A percentile compares a stretch with the other conserved stretches of the same genome.
Conservation (phyloP, 2,888 invertebrate species). For the Cataglyphis cursor region DNA sequence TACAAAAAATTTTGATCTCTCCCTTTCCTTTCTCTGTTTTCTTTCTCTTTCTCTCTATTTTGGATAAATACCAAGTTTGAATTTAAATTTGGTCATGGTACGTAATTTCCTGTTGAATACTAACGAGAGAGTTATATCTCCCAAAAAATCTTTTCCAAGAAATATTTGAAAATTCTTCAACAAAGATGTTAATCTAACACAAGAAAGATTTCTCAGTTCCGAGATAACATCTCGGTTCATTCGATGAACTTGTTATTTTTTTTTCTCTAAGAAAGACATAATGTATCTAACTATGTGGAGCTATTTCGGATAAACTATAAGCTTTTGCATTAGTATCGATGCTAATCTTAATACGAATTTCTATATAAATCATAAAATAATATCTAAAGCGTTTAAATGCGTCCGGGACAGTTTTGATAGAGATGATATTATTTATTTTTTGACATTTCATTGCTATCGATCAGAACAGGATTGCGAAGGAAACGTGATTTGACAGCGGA, state of each 20-base stretch:
- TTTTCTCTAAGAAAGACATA: neutral
- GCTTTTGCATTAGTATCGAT: neutral
- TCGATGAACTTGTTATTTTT: constrained; percentile 13
- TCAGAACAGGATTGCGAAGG: neutral
- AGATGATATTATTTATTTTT: constrained; percentile 2
- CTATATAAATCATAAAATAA: neutral
- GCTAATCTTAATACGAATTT: constrained; percentile 4
- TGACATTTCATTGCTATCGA: neutral
- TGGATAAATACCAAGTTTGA: constrained; percentile 23
- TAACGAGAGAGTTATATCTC: constrained; percentile 40
- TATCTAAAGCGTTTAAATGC: neutral
- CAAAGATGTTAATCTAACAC: constrained; percentile 62
- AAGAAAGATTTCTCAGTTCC: neutral
- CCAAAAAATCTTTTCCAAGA: constrained; percentile 37
- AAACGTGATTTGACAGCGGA: constrained; percentile 27
- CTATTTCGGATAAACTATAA: neutral
- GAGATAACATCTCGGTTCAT: neutral
- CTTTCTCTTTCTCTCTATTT: neutral
- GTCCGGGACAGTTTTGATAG: neutral
- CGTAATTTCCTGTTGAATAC: constrained; percentile 63
- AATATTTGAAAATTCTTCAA: constrained; percentile 22
- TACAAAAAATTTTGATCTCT: neutral
- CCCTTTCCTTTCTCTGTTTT: too few relatives aligned
- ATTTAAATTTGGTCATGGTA: constrained; percentile 14
- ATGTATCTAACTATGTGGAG: neutral